Evolutionary conservation across 2,113 vertebrate genomes (phyloP), one percentile per base, ranked within the genome.

Genomic region (Rhipidura dahli): DNA sequence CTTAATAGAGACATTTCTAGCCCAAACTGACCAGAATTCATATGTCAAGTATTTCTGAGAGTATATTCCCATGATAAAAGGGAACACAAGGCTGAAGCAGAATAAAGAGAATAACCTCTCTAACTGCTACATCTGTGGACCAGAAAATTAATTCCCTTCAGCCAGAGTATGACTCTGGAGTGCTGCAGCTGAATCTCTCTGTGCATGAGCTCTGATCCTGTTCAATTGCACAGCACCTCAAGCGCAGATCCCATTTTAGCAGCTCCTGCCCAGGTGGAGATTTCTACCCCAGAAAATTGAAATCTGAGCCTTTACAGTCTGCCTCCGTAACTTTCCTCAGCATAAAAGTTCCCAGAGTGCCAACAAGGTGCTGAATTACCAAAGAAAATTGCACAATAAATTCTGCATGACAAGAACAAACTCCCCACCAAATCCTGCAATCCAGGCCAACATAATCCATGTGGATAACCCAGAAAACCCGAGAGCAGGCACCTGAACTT

Each of bases 281-380:
- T 40, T 87, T 61, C 20, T 21, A 20, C 15, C 40, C 51, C 13
- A 31, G 45, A 49, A 85, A 69, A 76, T 2, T 19, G 0, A 33
- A 73, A 7, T 1, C 7, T 22, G 75, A 84, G 3, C 35, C 57
- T 72, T 33, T 57, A 9, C 3, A 42, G 27, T 12, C 56, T 10
- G 0, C 3, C 45, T 10, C 61, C 19, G 12, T 9, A n/a, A 27
- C 1, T 16, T 6, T 28, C 33, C 75, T 31, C 37, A 7, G 7
- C 47, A 39, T 12, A 21, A 40, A 33, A 73, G 15, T 18, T 70
- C 63, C 15, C 54, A 66, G 50, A 14, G 16, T 35, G 47, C 7
- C 37, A 68, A 7, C 2, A 21, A 14, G 40, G 28, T 6, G 13
- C n/a, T 39, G 75, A 88, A 11, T 33, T 28, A 51, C 28, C 30